Evolutionary conservation across 2,113 vertebrate genomes (phyloP).

Genomic region (Chrysemys picta): DNA sequence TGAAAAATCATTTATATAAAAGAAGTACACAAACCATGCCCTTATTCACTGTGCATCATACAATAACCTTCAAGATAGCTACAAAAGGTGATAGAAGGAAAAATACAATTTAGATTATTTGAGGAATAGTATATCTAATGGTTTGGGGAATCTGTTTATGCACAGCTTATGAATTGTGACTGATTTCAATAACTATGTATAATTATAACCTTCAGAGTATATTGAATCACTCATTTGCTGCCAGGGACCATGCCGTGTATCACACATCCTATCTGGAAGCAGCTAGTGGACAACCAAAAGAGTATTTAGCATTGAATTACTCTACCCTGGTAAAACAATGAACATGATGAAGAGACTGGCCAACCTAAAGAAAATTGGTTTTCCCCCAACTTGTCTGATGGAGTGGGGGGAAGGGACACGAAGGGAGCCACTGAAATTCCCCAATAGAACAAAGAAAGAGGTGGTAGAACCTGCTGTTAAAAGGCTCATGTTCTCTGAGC

Average conservation of each 20-base stretch:
- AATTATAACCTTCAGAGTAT: background rate
- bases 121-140: background rate
- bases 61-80: background rate
- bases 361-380: too few species aligned
- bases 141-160: background rate
- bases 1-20: background rate
- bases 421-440: too few species aligned
- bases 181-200: background rate
- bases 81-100: background rate
- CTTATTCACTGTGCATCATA: rapidly evolving
- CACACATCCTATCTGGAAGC: background rate
- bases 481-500: too few species aligned
- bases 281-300: background rate
- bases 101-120: background rate
- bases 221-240: rapidly evolving
- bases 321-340: background rate
- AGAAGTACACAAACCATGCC: background rate
- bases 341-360: background rate
- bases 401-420: too few species aligned
- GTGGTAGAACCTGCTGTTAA: too few species aligned
- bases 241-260: background rate
- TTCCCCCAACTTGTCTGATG: too few species aligned
- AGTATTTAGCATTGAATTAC: too few species aligned
- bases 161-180: background rate
- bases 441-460: too few species aligned